Evolutionary conservation across 2,113 vertebrate species (phyloP).

Genomic region (Progne subis): DNA sequence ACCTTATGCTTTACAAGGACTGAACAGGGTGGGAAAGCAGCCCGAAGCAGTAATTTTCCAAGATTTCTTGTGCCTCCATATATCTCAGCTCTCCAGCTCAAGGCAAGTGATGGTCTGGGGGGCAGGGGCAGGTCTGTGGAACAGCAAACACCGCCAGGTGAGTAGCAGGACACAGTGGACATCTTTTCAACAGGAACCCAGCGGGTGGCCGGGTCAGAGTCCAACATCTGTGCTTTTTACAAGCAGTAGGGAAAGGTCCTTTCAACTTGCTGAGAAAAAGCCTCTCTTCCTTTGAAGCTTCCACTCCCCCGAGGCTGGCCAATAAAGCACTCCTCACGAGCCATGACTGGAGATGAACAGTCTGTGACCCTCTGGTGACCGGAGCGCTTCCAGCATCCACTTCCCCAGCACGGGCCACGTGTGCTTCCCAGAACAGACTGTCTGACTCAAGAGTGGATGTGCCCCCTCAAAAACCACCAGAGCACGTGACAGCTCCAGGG

Average conservation of each 20-base stretch:
- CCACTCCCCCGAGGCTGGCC: background rate
- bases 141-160: background rate
- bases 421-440: background rate
- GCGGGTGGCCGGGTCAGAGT: background rate
- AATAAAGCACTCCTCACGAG: background rate
- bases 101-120: background rate
- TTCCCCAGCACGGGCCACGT: background rate
- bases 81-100: background rate
- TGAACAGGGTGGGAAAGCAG: background rate
- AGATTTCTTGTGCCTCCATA: background rate
- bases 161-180: background rate
- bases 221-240: background rate
- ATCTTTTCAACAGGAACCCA: background rate
- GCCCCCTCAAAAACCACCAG: background rate
- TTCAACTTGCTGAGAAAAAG: background rate
- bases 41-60: background rate
- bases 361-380: background rate
- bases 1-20: background rate
- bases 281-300: background rate
- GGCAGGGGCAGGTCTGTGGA: background rate
- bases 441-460: background rate
- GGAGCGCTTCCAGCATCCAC: background rate
- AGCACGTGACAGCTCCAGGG: background rate
- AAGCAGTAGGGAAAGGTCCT: background rate
- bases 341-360: background rate